A percentile compares a stretch with the other conserved stretches of the same genome.
These are phyloP conservation scores for Cololabis saira DNA, from an alignment of 2,113 vertebrate genomes.

Conservation along the genomic window DNA sequence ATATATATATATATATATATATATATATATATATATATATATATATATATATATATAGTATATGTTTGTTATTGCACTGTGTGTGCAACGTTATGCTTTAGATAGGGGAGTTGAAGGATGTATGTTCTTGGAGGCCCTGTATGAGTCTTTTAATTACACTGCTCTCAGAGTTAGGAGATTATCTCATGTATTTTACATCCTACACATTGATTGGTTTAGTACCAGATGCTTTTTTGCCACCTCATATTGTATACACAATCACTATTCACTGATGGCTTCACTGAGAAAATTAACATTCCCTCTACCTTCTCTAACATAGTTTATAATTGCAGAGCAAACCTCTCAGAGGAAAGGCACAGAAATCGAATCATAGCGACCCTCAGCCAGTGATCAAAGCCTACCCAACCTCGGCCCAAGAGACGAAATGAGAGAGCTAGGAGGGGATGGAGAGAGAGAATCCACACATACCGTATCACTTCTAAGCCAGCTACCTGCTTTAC, in stretches of 20 bases:
- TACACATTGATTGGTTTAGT: conserved; percentile 16
- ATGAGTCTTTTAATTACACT: too few species aligned
- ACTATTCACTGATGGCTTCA: conserved; percentile 22
- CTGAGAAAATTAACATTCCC: conserved; percentile 50
- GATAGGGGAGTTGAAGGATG: too few species aligned
- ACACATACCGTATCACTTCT: conserved; percentile 43
- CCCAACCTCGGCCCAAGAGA: conserved; percentile 48
- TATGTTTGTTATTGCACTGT: too few species aligned
- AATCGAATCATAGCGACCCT: conserved; percentile 77
- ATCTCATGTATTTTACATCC: conserved; percentile 42
- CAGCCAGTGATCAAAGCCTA: conserved; percentile 78
- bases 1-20: too few species aligned
- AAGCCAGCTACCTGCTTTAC: conserved; percentile 65
- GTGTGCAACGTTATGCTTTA: too few species aligned
- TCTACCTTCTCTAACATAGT: conserved; percentile 48
- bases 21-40: too few species aligned
- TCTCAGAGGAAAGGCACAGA: conserved; percentile 61
- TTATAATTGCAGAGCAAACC: conserved; percentile 65
- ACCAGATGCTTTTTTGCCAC: conserved; percentile 6
- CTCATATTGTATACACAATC: conserved; percentile 35
- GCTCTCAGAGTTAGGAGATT: conserved; percentile 2
- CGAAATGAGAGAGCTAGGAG: conserved; percentile 19
- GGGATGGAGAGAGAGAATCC: conserved; percentile 22
- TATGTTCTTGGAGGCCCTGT: too few species aligned
- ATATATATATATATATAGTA: too few species aligned